Base-by-base conservation (phyloP, 2,113 vertebrate species). In the Cephalopholis sonnerati region DNA sequence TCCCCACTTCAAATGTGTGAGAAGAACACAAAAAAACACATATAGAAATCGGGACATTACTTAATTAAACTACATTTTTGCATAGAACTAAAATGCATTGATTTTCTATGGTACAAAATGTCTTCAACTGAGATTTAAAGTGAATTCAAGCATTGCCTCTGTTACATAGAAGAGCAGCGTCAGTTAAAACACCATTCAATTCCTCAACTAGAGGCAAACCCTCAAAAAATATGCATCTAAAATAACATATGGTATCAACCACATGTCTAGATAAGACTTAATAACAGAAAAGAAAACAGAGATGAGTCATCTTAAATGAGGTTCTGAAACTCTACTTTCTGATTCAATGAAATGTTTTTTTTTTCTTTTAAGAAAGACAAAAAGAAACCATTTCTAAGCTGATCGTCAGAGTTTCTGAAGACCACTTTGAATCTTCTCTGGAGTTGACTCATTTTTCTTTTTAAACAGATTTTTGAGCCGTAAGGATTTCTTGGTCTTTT, bases 401-500 rank as follows among this genome's bases (percentile, higher is more conserved):
- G 24, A 67, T 24, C 25, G 68, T 94, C 86, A 96, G 54, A 95
- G 92, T 83, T 93, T 95, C 83, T 94, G 77, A 20, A 93, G 89
- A 64, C 92, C 92, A 62, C 92, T 91, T 57, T 92, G 86, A 81
- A 81, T 51, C 69, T 89, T 94, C 61, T 93, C 93, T 74, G 89
- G 48, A 68, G 69, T 25, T 3, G 85, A 39, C 22, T 95, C 93
- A 22, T 87, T 90, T 92, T 97, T 99, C 95, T 97, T 99, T 95
- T 97, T 99, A 88, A 99, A 98, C 83, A 98, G 95, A 84, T 94
- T 98, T 96, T 97, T 99, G 11, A 99, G 96, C 95, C 97, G 99
- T 2, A 96, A 95, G 74, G 97, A 93, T 93, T 97, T 99, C 95
- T 96, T 99, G 90, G 46, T 95, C 91, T 98, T 98, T 83, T 97